Conservation (phyloP, 2,888 invertebrate genomes). For the Ophion ventricosus region DNA sequence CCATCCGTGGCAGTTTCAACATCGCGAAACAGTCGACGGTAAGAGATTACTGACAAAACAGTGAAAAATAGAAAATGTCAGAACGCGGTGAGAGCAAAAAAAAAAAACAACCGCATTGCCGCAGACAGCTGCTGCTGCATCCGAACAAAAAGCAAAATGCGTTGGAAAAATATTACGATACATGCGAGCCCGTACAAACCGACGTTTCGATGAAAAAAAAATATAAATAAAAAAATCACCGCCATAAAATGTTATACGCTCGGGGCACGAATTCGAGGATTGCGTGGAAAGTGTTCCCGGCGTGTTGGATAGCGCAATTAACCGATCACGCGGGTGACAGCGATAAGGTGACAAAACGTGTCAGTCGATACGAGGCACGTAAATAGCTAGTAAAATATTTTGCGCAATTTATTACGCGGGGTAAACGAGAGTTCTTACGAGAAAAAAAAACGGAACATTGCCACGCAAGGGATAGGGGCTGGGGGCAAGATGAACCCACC, state of each 20-base stretch:
- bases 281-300: background rate
- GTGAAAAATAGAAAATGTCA: conserved; percentile 44
- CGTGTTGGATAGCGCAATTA: background rate
- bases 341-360: background rate
- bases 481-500: too few relatives aligned
- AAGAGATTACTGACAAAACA: conserved; percentile 54
- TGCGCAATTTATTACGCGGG: too few relatives aligned
- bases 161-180: conserved; percentile 23
- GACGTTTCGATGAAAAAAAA: background rate
- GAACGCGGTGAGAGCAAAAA: conserved; percentile 4
- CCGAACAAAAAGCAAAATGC: conserved; percentile 17
- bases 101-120: conserved; percentile 10
- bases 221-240: background rate
- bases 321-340: background rate
- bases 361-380: background rate
- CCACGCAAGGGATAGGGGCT: too few relatives aligned
- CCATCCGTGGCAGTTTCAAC: conserved; percentile 33
- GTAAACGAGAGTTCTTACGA: too few relatives aligned
- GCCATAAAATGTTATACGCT: background rate
- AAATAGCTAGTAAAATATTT: too few relatives aligned
- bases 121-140: conserved; percentile 13
- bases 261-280: background rate
- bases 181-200: background rate
- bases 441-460: too few relatives aligned
- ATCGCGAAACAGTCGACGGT: conserved; percentile 30